phyloP scores from a whole-genome alignment of 2,113 vertebrate genomes.

The Tupaia chinensis region DNA sequence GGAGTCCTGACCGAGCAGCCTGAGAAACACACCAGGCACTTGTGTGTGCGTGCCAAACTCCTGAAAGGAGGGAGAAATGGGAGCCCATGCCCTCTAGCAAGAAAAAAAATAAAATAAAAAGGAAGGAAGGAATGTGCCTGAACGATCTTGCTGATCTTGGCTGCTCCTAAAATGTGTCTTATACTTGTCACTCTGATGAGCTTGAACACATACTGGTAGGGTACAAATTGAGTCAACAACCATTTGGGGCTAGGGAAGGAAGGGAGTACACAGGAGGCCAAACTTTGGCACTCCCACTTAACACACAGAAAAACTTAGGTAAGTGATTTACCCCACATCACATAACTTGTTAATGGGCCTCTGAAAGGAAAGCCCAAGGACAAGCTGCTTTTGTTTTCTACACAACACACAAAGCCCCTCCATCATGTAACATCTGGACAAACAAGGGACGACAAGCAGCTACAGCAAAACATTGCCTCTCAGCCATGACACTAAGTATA shows the following conservation, averaged over 20 bases:
- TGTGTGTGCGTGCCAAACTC: no score
- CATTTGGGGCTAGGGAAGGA: not conserved
- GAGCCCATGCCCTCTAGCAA: no score
- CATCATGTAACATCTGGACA: not conserved
- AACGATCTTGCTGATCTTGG: no score
- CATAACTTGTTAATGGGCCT: not conserved
- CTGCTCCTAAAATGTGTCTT: no score
- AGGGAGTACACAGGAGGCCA: not conserved
- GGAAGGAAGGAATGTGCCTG: no score
- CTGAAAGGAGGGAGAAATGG: no score
- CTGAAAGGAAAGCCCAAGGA: not conserved
- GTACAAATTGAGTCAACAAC: not conserved
- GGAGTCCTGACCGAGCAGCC: no score
- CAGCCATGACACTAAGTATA: not conserved
- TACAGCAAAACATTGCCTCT: not conserved
- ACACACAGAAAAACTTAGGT: not conserved
- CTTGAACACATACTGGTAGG: not conserved
- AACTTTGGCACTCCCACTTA: not conserved
- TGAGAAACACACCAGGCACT: no score
- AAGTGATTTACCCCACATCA: not conserved
- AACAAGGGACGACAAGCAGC: not conserved
- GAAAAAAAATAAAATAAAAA: no score
- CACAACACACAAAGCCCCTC: not conserved
- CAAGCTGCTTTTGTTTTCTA: not conserved
- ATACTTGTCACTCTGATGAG: slow-evolving; percentile 25